Evolutionary conservation across 2,888 invertebrate species (phyloP).

Genomic region (Diadromus collaris): DNA sequence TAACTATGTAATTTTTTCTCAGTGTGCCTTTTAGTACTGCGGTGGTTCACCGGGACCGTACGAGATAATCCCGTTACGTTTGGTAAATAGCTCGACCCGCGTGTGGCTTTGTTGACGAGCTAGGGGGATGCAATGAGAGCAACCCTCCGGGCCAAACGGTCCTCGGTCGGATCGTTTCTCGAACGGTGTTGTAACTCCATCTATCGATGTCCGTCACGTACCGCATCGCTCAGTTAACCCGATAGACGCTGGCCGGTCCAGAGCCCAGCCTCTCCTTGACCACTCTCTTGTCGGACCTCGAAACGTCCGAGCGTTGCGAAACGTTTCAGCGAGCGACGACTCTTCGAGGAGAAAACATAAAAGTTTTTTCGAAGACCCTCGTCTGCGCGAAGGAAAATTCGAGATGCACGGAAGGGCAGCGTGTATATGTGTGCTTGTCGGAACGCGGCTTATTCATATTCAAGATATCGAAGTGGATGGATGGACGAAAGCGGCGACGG

Average conservation of each 20-base stretch:
- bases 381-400: slow-evolving; percentile 7
- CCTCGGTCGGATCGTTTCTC: slow-evolving; percentile 49
- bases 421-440: slow-evolving; percentile 65
- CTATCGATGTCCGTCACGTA: slow-evolving; percentile 68
- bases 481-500: slow-evolving; percentile 3
- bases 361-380: slow-evolving; percentile 40
- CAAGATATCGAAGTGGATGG: slow-evolving; percentile 61
- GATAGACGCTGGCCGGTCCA: slow-evolving; percentile 63
- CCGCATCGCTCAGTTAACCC: slow-evolving; percentile 62
- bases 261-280: slow-evolving; percentile 34
- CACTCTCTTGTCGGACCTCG: slow-evolving; percentile 20
- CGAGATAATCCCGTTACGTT: slow-evolving; percentile 19
- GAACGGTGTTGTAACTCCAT: slow-evolving; percentile 36
- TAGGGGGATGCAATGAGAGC: slow-evolving; percentile 30
- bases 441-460: slow-evolving; percentile 70
- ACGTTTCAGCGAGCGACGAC: background rate
- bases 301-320: slow-evolving; percentile 17
- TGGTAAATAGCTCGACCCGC: background rate
- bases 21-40: background rate
- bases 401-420: slow-evolving; percentile 12
- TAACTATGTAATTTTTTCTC: too few species aligned
- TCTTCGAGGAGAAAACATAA: slow-evolving; percentile 18
- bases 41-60: background rate
- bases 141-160: slow-evolving; percentile 1
- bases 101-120: background rate